Conservation (phyloP, 2,113 vertebrate genomes). For the Physeter macrocephalus region DNA sequence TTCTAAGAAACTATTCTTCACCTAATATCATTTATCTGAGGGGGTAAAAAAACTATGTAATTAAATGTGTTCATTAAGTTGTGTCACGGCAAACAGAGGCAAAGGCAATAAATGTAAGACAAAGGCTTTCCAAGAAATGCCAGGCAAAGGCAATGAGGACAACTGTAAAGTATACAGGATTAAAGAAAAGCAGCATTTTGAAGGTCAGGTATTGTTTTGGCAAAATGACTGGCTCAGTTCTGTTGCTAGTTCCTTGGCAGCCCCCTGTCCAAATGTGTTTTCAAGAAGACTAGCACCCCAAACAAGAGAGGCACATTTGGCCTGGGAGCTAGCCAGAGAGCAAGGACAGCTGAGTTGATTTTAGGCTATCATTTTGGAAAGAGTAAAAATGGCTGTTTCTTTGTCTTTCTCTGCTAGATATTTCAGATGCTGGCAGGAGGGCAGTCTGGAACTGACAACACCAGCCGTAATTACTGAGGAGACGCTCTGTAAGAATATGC, state of each 20-base stretch:
- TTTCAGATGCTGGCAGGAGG: slow-evolving; percentile 44
- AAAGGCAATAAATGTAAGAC: not conserved
- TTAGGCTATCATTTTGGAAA: not conserved
- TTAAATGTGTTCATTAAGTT: not conserved
- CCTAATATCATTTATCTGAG: not conserved
- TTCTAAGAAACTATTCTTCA: not conserved
- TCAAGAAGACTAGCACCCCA: not conserved
- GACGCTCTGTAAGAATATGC: not conserved
- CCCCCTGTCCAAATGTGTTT: not conserved
- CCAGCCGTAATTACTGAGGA: slow-evolving; percentile 38
- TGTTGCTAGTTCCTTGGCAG: not conserved
- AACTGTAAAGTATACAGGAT: not conserved
- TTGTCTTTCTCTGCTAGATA: not conserved
- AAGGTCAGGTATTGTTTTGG: slow-evolving; percentile 7
- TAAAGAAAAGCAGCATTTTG: not conserved
- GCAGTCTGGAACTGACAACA: slow-evolving; percentile 30
- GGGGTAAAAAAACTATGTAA: not conserved
- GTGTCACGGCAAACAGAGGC: not conserved
- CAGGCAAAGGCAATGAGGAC: not conserved
- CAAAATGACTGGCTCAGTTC: not conserved
- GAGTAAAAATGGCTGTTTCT: slow-evolving; percentile 12
- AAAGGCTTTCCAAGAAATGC: not conserved
- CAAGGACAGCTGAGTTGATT: not conserved
- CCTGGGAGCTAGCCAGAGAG: not conserved
- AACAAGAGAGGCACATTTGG: not conserved